A percentile compares a stretch with the other conserved stretches of the same genome.
These are phyloP conservation scores for Synergus gifuensis DNA, from an alignment of 2,888 invertebrate species.

Conservation along the genomic window DNA sequence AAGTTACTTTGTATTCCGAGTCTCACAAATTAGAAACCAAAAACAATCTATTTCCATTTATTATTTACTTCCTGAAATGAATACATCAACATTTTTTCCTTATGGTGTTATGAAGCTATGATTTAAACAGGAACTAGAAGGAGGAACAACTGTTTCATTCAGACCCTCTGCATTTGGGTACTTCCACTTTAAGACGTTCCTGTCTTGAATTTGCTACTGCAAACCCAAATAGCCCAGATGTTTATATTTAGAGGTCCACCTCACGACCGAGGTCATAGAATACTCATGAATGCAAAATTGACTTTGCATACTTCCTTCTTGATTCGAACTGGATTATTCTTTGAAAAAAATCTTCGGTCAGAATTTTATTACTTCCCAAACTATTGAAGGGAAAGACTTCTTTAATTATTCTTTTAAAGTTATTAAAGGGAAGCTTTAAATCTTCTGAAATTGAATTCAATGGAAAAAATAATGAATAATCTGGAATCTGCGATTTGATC, in stretches of 20 bases:
- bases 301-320: neutral
- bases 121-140: neutral
- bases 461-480: neutral
- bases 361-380: no score
- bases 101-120: no score
- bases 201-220: neutral
- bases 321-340: no score
- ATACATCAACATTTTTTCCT: no score
- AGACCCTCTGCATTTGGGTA: neutral
- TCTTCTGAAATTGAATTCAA: neutral
- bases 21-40: neutral
- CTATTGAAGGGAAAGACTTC: no score
- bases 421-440: no score
- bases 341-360: no score
- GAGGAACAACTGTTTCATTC: neutral
- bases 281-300: neutral
- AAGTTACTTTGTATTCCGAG: neutral
- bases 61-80: no score
- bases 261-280: neutral
- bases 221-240: constrained; percentile 4
- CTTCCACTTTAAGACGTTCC: neutral
- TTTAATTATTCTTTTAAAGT: no score
- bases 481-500: neutral
- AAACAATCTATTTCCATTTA: neutral
- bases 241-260: constrained; percentile 6